Conservation (phyloP, 1,140 invertebrate species). For the Papilio aristodemus region DNA sequence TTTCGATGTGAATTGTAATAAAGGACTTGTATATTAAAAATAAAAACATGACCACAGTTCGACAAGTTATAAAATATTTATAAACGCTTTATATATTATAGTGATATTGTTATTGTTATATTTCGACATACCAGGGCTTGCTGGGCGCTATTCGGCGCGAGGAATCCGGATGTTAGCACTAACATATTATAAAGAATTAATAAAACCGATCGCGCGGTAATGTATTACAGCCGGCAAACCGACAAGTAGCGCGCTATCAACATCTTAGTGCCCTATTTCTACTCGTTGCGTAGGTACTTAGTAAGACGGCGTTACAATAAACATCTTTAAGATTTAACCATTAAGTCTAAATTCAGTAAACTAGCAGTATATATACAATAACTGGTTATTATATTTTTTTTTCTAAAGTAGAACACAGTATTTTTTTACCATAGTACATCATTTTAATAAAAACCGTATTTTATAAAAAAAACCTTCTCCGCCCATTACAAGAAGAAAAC, state of each 20-base stretch:
- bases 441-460: too few relatives aligned
- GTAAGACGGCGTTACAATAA: not conserved
- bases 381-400: too few relatives aligned
- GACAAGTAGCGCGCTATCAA: constrained; percentile 5
- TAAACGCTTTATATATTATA: too few relatives aligned
- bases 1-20: too few relatives aligned
- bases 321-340: not conserved
- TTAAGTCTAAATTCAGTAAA: not conserved
- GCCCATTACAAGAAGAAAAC: too few relatives aligned
- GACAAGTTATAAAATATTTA: too few relatives aligned
- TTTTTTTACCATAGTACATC: too few relatives aligned
- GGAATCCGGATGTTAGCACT: not conserved
- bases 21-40: too few relatives aligned
- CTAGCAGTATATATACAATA: too few relatives aligned
- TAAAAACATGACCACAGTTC: too few relatives aligned
- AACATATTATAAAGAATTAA: not conserved
- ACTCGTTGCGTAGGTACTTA: not conserved
- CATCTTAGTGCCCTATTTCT: constrained; percentile 18
- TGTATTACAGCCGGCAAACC: constrained; percentile 5
- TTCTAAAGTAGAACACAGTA: too few relatives aligned
- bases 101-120: not conserved
- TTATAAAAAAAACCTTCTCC: too few relatives aligned
- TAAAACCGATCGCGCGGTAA: not conserved
- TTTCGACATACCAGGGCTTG: not conserved
- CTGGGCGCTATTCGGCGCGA: not conserved